A percentile compares a stretch with the other conserved stretches of the same genome.
phyloP scores from a whole-genome alignment of 2,113 vertebrate genomes.

The Sterna hirundo region DNA sequence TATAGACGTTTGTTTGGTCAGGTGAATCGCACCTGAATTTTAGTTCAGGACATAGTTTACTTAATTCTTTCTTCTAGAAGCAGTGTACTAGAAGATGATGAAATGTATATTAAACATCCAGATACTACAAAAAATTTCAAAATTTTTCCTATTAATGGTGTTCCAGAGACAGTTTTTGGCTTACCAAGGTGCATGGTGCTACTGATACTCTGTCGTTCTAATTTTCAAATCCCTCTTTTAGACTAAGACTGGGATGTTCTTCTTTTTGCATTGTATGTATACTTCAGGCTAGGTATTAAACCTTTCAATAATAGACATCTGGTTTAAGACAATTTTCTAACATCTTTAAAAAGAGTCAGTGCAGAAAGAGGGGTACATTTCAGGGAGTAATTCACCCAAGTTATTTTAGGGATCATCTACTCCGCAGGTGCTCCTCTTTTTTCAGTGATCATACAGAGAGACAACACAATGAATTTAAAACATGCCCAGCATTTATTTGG shows the following conservation, averaged over 20 bases:
- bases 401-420: background rate
- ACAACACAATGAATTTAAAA: background rate
- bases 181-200: background rate
- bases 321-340: background rate
- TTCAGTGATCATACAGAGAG: background rate
- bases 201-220: background rate
- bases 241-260: background rate
- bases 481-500: background rate
- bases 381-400: background rate
- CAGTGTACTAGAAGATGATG: background rate
- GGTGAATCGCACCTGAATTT: background rate
- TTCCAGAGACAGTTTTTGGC: background rate
- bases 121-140: background rate
- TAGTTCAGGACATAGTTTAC: background rate
- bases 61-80: background rate
- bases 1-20: background rate
- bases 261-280: background rate
- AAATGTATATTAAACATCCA: background rate
- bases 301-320: background rate
- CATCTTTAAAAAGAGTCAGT: background rate
- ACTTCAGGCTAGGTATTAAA: background rate
- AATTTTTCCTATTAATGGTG: background rate
- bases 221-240: background rate
- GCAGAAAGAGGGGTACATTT: background rate
- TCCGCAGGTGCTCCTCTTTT: background rate